These are phyloP conservation scores for Pogoniulus pusillus DNA, from an alignment of 2,797 vertebrate genomes.

Conservation along the genomic window DNA sequence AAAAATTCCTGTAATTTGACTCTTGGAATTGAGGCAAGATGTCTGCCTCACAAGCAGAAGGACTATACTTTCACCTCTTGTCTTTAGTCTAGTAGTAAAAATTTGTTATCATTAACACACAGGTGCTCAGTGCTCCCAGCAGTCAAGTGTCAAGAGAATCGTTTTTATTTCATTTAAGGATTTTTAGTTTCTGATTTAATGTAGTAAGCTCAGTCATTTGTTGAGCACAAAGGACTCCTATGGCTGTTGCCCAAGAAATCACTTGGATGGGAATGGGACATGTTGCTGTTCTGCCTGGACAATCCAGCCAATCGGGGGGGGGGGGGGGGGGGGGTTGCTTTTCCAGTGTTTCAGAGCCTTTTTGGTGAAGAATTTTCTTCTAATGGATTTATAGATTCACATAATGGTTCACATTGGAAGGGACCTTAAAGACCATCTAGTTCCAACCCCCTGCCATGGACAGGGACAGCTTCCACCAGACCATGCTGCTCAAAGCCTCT, in stretches of 20 bases:
- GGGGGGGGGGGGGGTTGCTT: no score
- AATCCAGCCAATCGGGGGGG: neutral
- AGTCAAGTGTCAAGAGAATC: neutral
- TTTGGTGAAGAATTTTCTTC: no score
- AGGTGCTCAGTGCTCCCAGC: neutral
- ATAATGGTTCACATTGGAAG: no score
- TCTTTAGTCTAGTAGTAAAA: neutral
- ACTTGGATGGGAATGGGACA: slow-evolving; percentile 25
- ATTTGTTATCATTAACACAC: neutral
- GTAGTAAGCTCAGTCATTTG: slow-evolving; percentile 4
- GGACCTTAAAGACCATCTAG: no score
- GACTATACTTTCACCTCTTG: neutral
- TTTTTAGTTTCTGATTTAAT: slow-evolving; percentile 11
- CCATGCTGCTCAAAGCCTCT: no score
- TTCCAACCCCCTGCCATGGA: no score
- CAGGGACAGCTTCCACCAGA: no score
- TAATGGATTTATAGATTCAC: no score
- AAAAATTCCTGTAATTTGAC: neutral
- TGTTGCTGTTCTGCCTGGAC: neutral
- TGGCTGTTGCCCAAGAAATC: slow-evolving; percentile 36
- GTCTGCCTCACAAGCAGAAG: neutral
- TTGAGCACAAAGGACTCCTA: slow-evolving; percentile 25
- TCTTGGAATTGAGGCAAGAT: neutral
- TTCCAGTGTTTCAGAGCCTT: no score
- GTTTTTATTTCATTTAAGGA: neutral